These are phyloP conservation scores for Crematogaster levior DNA, from an alignment of 2,888 invertebrate genomes.

Conservation along the genomic window DNA sequence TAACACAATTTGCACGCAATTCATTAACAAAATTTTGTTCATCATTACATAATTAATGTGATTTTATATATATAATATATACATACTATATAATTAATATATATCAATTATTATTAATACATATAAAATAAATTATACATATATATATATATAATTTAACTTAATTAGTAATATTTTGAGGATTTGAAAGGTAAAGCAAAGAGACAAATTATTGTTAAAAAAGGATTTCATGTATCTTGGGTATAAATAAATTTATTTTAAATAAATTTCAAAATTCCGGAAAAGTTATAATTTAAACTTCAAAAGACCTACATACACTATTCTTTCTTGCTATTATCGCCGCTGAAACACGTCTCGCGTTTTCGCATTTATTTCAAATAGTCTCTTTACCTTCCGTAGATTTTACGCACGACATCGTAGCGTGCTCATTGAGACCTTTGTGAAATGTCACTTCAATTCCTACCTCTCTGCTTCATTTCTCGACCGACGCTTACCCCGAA, in stretches of 20 bases:
- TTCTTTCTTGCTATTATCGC: not conserved
- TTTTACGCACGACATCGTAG: not conserved
- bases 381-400: not conserved
- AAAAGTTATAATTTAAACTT: not conserved
- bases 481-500: not conserved
- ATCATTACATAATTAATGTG: not conserved
- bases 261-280: not conserved
- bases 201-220: not conserved
- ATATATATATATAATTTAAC: too few species aligned
- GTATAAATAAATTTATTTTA: not conserved
- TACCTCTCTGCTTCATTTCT: not conserved
- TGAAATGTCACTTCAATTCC: constrained; percentile 25
- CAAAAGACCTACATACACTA: not conserved
- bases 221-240: not conserved
- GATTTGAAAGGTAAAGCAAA: not conserved
- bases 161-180: not conserved
- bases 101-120: too few species aligned
- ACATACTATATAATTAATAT: too few species aligned
- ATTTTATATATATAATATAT: not conserved
- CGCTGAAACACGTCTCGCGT: not conserved
- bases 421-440: constrained; percentile 27
- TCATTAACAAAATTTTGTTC: constrained; percentile 3
- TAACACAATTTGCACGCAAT: not conserved
- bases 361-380: not conserved
- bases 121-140: too few species aligned